Percentiles rank a stretch among this genome's conserved stretches.
These are phyloP conservation scores for Athrips mouffetella DNA, from an alignment of 2,888 invertebrate genomes.

Conservation along the genomic window DNA sequence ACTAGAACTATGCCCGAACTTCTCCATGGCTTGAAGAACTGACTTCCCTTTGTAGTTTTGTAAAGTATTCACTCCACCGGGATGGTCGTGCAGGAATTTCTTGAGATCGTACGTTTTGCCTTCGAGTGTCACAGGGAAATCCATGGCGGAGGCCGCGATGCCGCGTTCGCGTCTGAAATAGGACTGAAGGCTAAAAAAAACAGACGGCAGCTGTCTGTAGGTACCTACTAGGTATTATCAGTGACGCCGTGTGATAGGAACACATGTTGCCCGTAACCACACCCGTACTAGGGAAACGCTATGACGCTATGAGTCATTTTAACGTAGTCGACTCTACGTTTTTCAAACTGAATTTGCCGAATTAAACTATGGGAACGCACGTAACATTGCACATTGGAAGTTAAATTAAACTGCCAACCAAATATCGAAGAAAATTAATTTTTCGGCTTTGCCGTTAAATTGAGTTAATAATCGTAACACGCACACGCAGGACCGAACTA, in stretches of 20 bases:
- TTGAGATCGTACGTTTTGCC: slow-evolving; percentile 80
- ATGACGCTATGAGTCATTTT: no score
- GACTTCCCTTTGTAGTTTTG: slow-evolving; percentile 75
- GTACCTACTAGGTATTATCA: slow-evolving; percentile 23
- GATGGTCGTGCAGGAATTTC: slow-evolving; percentile 83
- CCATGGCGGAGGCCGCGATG: slow-evolving; percentile 32
- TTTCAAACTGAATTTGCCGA: no score
- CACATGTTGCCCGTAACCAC: slow-evolving; percentile 16
- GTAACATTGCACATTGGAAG: no score
- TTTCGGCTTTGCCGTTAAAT: no score
- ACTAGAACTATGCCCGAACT: slow-evolving; percentile 79
- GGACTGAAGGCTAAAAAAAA: background rate
- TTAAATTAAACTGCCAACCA: no score
- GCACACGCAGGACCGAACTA: no score
- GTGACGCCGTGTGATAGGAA: slow-evolving; percentile 22
- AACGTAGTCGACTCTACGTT: no score
- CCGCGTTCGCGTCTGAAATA: slow-evolving; percentile 15
- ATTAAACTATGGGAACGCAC: no score
- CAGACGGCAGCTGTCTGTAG: background rate
- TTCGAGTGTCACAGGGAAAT: slow-evolving; percentile 60
- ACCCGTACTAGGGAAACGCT: no score
- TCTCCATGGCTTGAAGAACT: slow-evolving; percentile 72
- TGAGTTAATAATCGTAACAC: no score
- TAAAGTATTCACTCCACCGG: slow-evolving; percentile 84
- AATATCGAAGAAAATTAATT: no score